Evolutionary conservation across 2,888 invertebrate genomes (phyloP).

Genomic region (Ceraclea dissimilis): DNA sequence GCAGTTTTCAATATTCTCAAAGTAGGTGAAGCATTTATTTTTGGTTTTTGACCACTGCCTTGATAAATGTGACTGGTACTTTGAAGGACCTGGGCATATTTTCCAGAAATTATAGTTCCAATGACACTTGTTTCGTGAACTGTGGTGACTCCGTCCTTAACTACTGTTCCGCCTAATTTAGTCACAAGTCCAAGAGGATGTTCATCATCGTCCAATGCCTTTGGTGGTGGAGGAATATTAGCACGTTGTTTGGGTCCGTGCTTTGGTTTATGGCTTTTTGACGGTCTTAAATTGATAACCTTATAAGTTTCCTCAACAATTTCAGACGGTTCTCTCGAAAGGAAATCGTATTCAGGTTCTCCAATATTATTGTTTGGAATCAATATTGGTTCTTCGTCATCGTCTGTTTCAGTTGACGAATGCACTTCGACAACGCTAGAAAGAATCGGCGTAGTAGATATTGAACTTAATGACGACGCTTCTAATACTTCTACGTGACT

Average conservation of each 20-base stretch:
- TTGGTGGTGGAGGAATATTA: conserved; percentile 40
- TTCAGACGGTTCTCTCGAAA: conserved; percentile 78
- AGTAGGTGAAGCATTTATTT: conserved; percentile 59
- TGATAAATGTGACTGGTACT: conserved; percentile 65
- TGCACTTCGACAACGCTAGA: conserved; percentile 52
- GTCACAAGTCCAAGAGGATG: conserved; percentile 77
- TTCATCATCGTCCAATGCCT: conserved; percentile 48
- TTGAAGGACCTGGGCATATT: conserved; percentile 81
- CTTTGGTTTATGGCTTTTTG: conserved; percentile 49
- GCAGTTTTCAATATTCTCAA: conserved; percentile 69
- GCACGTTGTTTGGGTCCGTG: conserved; percentile 39
- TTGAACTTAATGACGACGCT: conserved; percentile 28
- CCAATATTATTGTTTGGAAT: conserved; percentile 65
- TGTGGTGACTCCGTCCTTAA: conserved; percentile 75
- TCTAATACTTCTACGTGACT: conserved; percentile 32
- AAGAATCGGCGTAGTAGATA: conserved; percentile 36
- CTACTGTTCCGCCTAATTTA: conserved; percentile 74
- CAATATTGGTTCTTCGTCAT: conserved; percentile 42
- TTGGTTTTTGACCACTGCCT: conserved; percentile 46
- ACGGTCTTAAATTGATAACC: conserved; percentile 72
- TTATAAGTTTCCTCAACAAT: conserved; percentile 80
- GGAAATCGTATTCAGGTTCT: conserved; percentile 77
- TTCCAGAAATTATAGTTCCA: conserved; percentile 79
- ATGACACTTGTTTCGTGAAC: conserved; percentile 86
- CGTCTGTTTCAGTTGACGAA: conserved; percentile 30